Conservation (phyloP, 2,113 vertebrate genomes). For the Siphamia tubifer region DNA sequence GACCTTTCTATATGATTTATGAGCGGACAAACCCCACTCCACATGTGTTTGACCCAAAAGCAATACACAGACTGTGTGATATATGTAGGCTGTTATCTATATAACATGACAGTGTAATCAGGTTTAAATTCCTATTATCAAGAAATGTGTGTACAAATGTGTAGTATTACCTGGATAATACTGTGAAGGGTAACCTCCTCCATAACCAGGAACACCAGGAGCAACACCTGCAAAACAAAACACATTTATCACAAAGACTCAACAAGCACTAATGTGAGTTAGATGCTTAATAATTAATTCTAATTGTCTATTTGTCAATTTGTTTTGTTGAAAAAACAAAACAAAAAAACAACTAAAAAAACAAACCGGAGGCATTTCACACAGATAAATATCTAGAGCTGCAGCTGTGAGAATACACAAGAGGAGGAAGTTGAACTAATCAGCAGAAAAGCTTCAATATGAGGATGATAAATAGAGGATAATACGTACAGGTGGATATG, state of each 20-base stretch:
- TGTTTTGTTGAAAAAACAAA: background rate
- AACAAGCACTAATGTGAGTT: too few species aligned
- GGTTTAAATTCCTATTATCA: background rate
- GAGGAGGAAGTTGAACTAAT: too few species aligned
- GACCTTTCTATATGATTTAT: slow-evolving; percentile 36
- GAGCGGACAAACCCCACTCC: background rate
- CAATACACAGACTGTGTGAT: too few species aligned
- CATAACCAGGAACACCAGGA: slow-evolving; percentile 61
- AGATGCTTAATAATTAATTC: too few species aligned
- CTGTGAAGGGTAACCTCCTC: slow-evolving; percentile 73
- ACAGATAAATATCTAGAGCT: slow-evolving; percentile 11
- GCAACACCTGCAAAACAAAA: slow-evolving; percentile 48
- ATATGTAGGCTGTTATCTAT: background rate
- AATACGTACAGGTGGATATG: background rate
- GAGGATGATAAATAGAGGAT: background rate
- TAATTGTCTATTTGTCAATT: slow-evolving; percentile 10
- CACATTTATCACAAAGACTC: background rate
- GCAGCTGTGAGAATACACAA: slow-evolving; percentile 31
- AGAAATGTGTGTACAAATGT: background rate
- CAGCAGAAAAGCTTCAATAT: too few species aligned
- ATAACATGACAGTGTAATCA: background rate
- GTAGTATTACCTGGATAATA: slow-evolving; percentile 66
- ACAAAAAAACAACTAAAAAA: too few species aligned
- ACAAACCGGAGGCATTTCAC: slow-evolving; percentile 23
- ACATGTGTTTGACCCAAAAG: background rate